These are phyloP conservation scores for Muraenolepis orangiensis DNA, from an alignment of 2,797 vertebrate genomes.

Conservation along the genomic window DNA sequence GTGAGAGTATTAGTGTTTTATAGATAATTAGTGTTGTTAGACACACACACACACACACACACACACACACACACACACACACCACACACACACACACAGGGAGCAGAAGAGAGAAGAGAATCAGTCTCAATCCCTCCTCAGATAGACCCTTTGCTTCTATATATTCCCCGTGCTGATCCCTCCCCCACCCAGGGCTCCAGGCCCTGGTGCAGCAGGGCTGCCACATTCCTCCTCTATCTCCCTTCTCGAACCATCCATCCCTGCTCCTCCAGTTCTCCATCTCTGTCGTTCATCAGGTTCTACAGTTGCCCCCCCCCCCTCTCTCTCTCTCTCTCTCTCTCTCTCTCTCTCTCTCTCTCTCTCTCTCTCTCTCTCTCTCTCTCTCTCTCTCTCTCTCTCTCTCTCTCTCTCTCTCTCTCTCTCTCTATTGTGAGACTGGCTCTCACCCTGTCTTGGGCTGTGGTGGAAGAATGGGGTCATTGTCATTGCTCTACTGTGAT, in stretches of 20 bases:
- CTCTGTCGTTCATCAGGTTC: constrained; percentile 53
- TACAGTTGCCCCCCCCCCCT: constrained; percentile 27
- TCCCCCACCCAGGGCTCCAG: constrained; percentile 51
- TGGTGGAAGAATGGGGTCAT: constrained; percentile 75
- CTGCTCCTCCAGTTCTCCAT: constrained; percentile 27
- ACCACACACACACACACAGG: constrained; percentile 1
- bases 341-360: constrained; percentile 25
- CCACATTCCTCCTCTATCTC: constrained; percentile 40
- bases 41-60: not conserved
- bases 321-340: constrained; percentile 18
- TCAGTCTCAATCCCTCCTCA: constrained; percentile 48
- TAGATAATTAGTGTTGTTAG: constrained; percentile 43
- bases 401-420: constrained; percentile 43
- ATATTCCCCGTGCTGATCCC: constrained; percentile 40
- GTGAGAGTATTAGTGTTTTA: not conserved
- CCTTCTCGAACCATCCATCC: constrained; percentile 32
- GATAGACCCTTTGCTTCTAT: constrained; percentile 36
- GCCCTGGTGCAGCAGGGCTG: constrained; percentile 47
- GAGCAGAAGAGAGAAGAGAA: constrained; percentile 34
- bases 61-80: not conserved
- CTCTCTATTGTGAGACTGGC: constrained; percentile 66
- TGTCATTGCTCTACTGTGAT: constrained; percentile 61
- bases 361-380: constrained; percentile 23
- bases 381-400: constrained; percentile 38
- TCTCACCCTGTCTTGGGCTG: constrained; percentile 66